A percentile compares a stretch with the other conserved stretches of the same genome.
phyloP scores from a whole-genome alignment of 2,888 invertebrate species.

The Prionchulus punctatus region DNA sequence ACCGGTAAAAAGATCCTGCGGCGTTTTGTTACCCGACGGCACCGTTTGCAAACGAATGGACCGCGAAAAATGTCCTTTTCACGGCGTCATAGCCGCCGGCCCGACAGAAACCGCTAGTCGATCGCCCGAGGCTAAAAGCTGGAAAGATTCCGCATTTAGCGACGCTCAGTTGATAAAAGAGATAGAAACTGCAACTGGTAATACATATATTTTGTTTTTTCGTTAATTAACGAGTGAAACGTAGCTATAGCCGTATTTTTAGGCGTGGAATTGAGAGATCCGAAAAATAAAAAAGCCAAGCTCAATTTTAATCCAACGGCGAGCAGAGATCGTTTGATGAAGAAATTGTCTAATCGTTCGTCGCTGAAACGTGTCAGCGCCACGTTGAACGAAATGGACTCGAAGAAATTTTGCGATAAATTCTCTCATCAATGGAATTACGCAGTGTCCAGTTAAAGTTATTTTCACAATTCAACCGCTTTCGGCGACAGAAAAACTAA shows the following conservation, averaged over 20 bases:
- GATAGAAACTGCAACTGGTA: neutral
- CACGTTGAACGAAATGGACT: neutral
- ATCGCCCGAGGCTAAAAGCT: too few species aligned
- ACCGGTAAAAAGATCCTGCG: neutral
- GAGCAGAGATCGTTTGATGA: neutral
- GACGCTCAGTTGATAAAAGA: neutral
- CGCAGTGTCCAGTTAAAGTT: too few species aligned
- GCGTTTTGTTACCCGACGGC: neutral
- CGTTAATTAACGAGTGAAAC: too few species aligned
- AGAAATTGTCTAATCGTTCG: neutral
- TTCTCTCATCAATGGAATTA: neutral
- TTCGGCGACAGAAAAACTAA: too few species aligned
- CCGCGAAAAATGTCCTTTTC: neutral
- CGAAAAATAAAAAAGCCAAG: too few species aligned
- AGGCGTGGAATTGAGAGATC: too few species aligned
- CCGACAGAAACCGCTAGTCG: neutral
- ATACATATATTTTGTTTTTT: too few species aligned
- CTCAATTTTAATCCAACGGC: too few species aligned
- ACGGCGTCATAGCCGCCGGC: neutral
- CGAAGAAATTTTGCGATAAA: neutral
- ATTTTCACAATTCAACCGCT: too few species aligned
- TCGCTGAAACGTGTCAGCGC: neutral
- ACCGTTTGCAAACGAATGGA: neutral
- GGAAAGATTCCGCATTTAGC: neutral
- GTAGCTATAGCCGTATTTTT: too few species aligned